Base-by-base conservation (phyloP, 1,140 invertebrate species). In the Galleria mellonella region DNA sequence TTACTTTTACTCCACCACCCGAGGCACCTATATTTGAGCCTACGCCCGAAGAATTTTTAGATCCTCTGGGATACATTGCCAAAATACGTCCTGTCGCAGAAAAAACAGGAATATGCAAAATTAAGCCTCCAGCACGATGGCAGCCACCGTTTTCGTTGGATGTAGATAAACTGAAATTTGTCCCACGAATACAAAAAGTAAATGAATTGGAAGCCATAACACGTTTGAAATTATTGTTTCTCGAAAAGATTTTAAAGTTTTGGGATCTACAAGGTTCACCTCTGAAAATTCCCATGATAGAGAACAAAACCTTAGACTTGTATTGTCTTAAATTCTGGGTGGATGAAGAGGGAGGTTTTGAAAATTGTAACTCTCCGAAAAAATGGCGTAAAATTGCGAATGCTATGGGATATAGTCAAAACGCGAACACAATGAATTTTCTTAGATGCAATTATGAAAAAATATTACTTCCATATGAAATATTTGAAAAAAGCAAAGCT, bases 141-240 rank as follows among this genome's bases (percentile, higher is more conserved):
- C 96, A 97, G 78, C 97, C 98, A 63, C 97, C 98, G 37, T 99
- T 99, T 91, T 96, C 96, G 35, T 95, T 99, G 36, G 96, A 99
- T 89, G 96, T 98, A 17, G 96, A 99, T 78, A 97, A 95, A 83
- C 95, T 99, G 83, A 95, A 93, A 87, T 99, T 99, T 87, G 95
- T 94, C 50, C 97, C 98, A 49, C 91, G 98, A 61, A 95, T 99
- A 70, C 98, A 99, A 87, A 92, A 96, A 73, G 87, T 99, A 12
- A 98, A 99, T 88, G 98, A 99, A 87, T 87, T 99, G 36, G 98
- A 99, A 86, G 96, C 96, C 12, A 95, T 96, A 71, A 98, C 97
- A 40, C 90, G 98, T 55, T 93, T 99, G 32, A 98, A 98, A 81
- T 85, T 99, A 8, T 98, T 99, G 87, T 99, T 99, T 87, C 89